Evolutionary conservation across 2,888 invertebrate species (phyloP).

Genomic region (Ligdia adustata): DNA sequence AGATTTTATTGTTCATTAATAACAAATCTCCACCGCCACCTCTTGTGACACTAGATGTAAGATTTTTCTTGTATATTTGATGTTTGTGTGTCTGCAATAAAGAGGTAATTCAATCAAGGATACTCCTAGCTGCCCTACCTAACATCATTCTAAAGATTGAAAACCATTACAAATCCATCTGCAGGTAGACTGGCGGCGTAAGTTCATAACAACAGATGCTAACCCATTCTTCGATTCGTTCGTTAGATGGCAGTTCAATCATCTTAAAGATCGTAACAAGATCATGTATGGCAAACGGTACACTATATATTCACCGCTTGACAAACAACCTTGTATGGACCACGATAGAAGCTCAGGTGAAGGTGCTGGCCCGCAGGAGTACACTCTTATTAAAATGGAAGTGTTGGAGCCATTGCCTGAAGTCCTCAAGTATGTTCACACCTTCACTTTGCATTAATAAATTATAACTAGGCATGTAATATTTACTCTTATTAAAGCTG

Average conservation of each 20-base stretch:
- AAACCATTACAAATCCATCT: constrained; percentile 7
- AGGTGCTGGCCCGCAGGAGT: constrained; percentile 99
- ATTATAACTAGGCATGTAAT: too few species aligned
- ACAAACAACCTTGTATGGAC: constrained; percentile 99
- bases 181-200: constrained; percentile 98
- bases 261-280: constrained; percentile 93
- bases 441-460: too few species aligned
- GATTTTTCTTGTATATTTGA: too few species aligned
- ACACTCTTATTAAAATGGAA: constrained; percentile 97
- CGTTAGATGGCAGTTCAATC: constrained; percentile 97
- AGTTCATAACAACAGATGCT: constrained; percentile 99
- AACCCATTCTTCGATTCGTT: constrained; percentile 99
- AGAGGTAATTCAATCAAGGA: too few species aligned
- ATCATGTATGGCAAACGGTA: constrained; percentile 98
- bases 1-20: too few species aligned
- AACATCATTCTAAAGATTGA: not conserved
- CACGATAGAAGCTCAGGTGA: constrained; percentile 98
- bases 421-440: constrained; percentile 87
- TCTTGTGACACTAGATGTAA: too few species aligned
- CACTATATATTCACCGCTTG: constrained; percentile 97
- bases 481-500: too few species aligned
- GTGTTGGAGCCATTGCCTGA: constrained; percentile 89
- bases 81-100: too few species aligned
- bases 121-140: too few species aligned
- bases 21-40: too few species aligned